Base-by-base conservation (phyloP, 2,113 vertebrate genomes). In the Onychorhynchus coronatus region DNA sequence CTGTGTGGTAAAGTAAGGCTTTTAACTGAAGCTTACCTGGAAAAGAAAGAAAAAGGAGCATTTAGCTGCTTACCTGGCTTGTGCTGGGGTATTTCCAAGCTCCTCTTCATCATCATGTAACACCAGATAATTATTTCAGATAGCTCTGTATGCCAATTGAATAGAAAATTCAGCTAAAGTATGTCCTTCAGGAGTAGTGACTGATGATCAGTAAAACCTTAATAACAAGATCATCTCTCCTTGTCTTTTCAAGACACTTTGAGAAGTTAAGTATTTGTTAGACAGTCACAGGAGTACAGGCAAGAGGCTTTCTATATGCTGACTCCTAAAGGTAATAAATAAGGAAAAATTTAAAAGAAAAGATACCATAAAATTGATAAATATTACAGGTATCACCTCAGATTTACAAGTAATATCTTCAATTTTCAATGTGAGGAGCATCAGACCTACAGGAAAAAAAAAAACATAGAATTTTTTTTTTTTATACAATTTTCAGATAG, bases 121-220 rank as follows among this genome's bases (percentile, higher is more conserved):
- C 62, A 52, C 39, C 70, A 77, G 42, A 88, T 92, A 89, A 91
- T 93, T 75, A 79, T 91, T 97, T 97, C 80, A 90, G 62, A 92
- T 30, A 35, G 35, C 82, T 95, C 76, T 95, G 76, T 92, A 49
- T 85, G 89, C 55, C 77, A 96, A 84, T 83, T 95, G 66, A 97
- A 97, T 11, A 53, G 85, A 89, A 97, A 94, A 95, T 75, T 42
- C n/a, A n/a, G 92, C 93, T 66, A 94, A 97, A 97, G 92, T 91
- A 79, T 74, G 52, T 70, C 70, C 91, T 86, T 93, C 25, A 72
- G 75, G 53, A 76, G 12, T 91, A 97, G 96, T 84, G 92, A 76
- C 89, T 97, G 96, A 93, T 58, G 46, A 47, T 33, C 42, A 79
- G 14, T 95, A 55, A 82, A 88, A 92, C 56, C 41, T n/a, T 78